phyloP scores from a whole-genome alignment of 1,140 invertebrate species.

The Megalopta genalis region DNA sequence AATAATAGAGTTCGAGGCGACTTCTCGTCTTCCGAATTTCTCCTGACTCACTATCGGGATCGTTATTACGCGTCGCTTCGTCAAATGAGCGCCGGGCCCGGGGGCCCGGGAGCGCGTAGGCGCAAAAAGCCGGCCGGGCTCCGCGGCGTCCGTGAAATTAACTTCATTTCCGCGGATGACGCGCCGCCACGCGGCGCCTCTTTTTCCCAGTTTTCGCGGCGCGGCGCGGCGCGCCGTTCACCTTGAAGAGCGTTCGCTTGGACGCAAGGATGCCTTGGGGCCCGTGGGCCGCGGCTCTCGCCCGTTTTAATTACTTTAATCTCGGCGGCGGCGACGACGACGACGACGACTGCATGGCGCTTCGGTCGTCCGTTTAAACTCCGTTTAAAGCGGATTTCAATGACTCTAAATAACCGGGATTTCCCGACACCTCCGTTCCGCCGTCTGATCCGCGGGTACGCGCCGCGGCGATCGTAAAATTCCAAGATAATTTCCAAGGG shows the following conservation, averaged over 20 bases:
- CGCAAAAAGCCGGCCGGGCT: slow-evolving; percentile 41
- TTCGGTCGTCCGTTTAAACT: slow-evolving; percentile 29
- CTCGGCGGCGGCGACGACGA: slow-evolving; percentile 7
- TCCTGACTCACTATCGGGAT: slow-evolving; percentile 56
- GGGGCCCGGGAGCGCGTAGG: slow-evolving; percentile 31
- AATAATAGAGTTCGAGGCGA: slow-evolving; percentile 42
- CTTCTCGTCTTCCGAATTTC: slow-evolving; percentile 49
- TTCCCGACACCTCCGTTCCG: slow-evolving; percentile 40
- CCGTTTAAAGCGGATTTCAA: slow-evolving; percentile 31
- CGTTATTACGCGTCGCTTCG: slow-evolving; percentile 48
- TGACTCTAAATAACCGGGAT: slow-evolving; percentile 49
- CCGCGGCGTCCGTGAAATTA: slow-evolving; percentile 46
- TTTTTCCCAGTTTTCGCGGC: slow-evolving; percentile 54
- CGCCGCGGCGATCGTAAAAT: slow-evolving; percentile 48
- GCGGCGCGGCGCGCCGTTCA: slow-evolving; percentile 40
- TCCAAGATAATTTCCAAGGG: slow-evolving; percentile 32
- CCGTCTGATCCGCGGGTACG: slow-evolving; percentile 27
- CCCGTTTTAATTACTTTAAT: slow-evolving; percentile 60
- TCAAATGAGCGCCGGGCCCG: slow-evolving; percentile 31
- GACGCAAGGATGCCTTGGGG: slow-evolving; percentile 51
- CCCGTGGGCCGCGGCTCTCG: background rate
- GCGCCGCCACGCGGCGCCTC: slow-evolving; percentile 35
- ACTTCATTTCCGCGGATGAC: slow-evolving; percentile 60
- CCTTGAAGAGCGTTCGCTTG: slow-evolving; percentile 48
- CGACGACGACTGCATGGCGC: slow-evolving; percentile 26